Percentiles rank a stretch among this genome's conserved stretches.
phyloP scores from a whole-genome alignment of 2,888 invertebrate genomes.

The Melipona bicolor region DNA sequence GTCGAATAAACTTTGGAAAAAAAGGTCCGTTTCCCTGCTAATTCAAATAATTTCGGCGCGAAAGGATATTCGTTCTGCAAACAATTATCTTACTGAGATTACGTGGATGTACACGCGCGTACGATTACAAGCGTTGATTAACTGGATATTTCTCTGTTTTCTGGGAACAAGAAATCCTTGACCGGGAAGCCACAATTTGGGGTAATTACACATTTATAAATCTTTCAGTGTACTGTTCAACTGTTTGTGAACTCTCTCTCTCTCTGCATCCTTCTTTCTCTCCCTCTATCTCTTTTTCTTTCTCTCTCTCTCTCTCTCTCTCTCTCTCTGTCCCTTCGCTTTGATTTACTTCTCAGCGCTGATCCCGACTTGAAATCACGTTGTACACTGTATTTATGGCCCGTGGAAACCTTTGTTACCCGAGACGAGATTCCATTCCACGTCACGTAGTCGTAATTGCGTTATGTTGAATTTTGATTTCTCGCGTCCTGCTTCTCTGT shows the following conservation, averaged over 20 bases:
- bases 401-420: background rate
- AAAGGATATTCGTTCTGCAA: background rate
- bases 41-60: background rate
- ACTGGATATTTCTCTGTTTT: conserved; percentile 60
- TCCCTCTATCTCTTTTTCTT: background rate
- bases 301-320: conserved; percentile 41
- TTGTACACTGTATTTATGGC: background rate
- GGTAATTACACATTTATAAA: conserved; percentile 77
- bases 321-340: conserved; percentile 43
- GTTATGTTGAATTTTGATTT: background rate
- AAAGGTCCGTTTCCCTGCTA: too few relatives aligned
- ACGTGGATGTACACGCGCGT: background rate
- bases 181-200: conserved; percentile 70
- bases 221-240: conserved; percentile 60
- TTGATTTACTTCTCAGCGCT: conserved; percentile 23
- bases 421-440: background rate
- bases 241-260: conserved; percentile 39
- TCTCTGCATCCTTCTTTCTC: conserved; percentile 50
- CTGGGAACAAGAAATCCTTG: conserved; percentile 69
- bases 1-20: too few relatives aligned
- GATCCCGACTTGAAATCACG: background rate
- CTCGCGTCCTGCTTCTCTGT: conserved; percentile 1
- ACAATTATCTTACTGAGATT: background rate
- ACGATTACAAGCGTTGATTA: conserved; percentile 44
- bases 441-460: background rate